These are phyloP conservation scores for Brachyrhaphis roseni DNA, from an alignment of 2,797 vertebrate species.

Conservation along the genomic window DNA sequence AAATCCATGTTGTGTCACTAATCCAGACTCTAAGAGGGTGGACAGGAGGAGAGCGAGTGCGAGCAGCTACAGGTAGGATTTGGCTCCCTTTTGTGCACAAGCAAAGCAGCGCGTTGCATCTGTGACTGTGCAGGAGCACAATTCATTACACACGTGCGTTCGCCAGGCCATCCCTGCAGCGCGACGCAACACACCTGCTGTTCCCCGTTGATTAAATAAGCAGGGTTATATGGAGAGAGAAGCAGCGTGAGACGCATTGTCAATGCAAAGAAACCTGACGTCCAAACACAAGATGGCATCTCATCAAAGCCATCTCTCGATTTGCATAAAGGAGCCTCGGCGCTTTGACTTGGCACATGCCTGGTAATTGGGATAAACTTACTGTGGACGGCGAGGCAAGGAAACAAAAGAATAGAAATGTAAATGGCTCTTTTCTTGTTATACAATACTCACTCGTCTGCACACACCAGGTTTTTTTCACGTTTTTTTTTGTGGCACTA, in stretches of 20 bases:
- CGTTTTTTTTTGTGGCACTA: neutral
- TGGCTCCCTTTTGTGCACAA: conserved; percentile 2
- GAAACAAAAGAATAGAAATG: neutral
- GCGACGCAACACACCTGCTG: conserved; percentile 26
- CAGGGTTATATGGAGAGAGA: conserved; percentile 9
- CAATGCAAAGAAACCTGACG: conserved; percentile 7
- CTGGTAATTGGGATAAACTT: conserved; percentile 18
- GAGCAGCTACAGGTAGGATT: conserved; percentile 10
- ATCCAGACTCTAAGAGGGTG: conserved; percentile 21
- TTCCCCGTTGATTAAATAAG: conserved; percentile 31
- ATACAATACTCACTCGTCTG: neutral
- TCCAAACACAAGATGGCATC: conserved; percentile 15
- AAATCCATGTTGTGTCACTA: conserved; percentile 39
- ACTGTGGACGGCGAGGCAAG: neutral
- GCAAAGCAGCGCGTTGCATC: conserved; percentile 1
- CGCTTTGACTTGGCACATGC: conserved; percentile 7
- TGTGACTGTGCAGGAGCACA: neutral
- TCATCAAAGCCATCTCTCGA: conserved; percentile 17
- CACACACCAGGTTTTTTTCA: neutral
- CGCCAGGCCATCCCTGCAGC: conserved; percentile 6
- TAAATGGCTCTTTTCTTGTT: neutral
- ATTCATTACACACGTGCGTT: neutral
- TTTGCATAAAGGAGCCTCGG: conserved; percentile 17
- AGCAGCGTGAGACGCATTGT: conserved; percentile 9
- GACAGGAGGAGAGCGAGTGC: conserved; percentile 6